These are phyloP conservation scores for Bombus breviceps DNA, from an alignment of 1,140 invertebrate genomes.

Conservation along the genomic window DNA sequence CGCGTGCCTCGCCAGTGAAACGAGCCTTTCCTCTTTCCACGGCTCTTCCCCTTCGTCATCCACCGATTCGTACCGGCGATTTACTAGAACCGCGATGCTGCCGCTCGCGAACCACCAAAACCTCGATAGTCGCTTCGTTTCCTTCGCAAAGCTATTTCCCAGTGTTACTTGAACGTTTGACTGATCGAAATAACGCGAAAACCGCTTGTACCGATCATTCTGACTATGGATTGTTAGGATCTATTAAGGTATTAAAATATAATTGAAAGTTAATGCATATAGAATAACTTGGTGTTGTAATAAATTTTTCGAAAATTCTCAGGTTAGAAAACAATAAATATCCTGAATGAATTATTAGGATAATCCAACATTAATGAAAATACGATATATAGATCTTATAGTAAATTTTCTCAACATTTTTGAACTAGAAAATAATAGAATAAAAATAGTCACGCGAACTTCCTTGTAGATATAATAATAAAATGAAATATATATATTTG, in stretches of 20 bases:
- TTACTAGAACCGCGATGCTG: slow-evolving; percentile 22
- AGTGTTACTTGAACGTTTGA: background rate
- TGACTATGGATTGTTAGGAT: too few relatives aligned
- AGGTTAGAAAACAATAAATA: too few relatives aligned
- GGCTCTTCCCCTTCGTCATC: slow-evolving; percentile 7
- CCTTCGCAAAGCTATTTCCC: background rate
- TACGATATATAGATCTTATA: background rate
- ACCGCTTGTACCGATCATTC: too few relatives aligned
- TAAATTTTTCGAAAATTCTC: too few relatives aligned
- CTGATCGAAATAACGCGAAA: too few relatives aligned
- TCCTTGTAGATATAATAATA: too few relatives aligned
- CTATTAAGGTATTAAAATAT: too few relatives aligned
- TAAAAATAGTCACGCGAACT: background rate
- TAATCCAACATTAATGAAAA: background rate
- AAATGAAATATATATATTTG: too few relatives aligned
- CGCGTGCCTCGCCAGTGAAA: slow-evolving; percentile 35
- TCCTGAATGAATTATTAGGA: background rate
- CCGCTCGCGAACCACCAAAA: slow-evolving; percentile 16
- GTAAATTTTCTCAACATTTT: background rate
- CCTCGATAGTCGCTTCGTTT: background rate
- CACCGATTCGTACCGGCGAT: slow-evolving; percentile 13
- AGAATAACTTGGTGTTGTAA: background rate
- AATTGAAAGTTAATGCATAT: background rate
- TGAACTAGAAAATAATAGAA: background rate
- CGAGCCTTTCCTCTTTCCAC: slow-evolving; percentile 38